A percentile compares a stretch with the other conserved stretches of the same genome.
phyloP scores from a whole-genome alignment of 2,113 vertebrate genomes.

The Podiceps cristatus region DNA sequence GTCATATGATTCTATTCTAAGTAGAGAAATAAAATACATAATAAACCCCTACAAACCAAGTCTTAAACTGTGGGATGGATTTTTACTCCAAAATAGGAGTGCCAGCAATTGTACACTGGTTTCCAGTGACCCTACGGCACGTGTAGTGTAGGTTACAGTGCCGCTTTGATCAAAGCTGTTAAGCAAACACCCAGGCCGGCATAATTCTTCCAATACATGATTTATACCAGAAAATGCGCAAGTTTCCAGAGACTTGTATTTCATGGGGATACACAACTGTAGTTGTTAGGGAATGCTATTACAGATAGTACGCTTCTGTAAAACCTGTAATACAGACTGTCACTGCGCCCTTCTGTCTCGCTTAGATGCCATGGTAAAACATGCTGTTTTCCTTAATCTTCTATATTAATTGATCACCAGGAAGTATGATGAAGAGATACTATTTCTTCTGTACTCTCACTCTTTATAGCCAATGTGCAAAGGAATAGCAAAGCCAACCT shows the following conservation, averaged over 20 bases:
- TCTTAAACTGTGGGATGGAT: background rate
- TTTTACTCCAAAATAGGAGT: background rate
- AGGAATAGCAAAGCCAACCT: background rate
- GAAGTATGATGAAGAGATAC: background rate
- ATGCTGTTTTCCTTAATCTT: background rate
- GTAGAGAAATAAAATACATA: background rate
- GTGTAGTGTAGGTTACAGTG: background rate
- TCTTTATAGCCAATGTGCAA: background rate
- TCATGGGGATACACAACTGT: background rate
- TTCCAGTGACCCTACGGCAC: background rate
- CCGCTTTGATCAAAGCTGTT: fast-evolving
- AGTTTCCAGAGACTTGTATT: background rate
- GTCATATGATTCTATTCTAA: background rate
- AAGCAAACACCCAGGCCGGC: background rate
- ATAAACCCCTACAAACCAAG: background rate
- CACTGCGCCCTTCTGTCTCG: background rate
- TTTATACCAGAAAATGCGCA: background rate
- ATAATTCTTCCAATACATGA: background rate
- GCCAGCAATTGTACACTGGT: background rate
- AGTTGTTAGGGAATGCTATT: background rate
- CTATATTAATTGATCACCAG: fast-evolving
- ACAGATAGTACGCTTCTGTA: background rate
- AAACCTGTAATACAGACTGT: background rate
- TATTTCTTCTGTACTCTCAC: background rate
- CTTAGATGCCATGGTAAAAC: background rate